A percentile compares a stretch with the other conserved stretches of the same genome.
phyloP scores from a whole-genome alignment of 30 jellyfish, hydroid and myxozoan genomes.

The Euphysa ruthae region DNA sequence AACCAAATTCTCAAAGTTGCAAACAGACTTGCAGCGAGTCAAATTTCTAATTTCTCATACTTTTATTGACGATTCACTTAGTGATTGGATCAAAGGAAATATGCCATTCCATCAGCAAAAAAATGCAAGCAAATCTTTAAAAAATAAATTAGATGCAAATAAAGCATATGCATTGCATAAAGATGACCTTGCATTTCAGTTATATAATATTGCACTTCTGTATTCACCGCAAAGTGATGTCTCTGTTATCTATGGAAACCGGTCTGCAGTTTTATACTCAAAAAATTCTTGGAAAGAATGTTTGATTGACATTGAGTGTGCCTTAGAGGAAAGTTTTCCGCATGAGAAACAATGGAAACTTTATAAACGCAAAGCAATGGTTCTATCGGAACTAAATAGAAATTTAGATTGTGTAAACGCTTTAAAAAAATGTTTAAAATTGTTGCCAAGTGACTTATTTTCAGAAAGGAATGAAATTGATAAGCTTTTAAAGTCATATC shows the following conservation, averaged over 20 bases:
- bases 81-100: constrained; percentile 2
- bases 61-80: not conserved
- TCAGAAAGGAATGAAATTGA: not conserved
- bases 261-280: constrained; percentile 74
- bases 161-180: constrained; percentile 22
- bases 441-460: not conserved
- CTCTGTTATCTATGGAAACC: constrained; percentile 63
- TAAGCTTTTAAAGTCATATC: not conserved
- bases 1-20: not conserved
- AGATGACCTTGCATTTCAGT: constrained; percentile 43
- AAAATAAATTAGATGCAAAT: constrained; percentile 45
- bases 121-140: constrained; percentile 9
- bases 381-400: not conserved
- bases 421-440: not conserved
- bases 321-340: constrained; percentile 41
- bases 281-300: constrained; percentile 29
- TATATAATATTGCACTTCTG: constrained; percentile 44
- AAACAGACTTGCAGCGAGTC: not conserved
- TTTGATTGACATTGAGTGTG: constrained; percentile 50
- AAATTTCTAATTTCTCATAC: not conserved
- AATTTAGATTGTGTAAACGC: not conserved
- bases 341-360: constrained; percentile 8
- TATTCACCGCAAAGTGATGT: constrained; percentile 4
- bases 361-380: constrained; percentile 29
- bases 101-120: not conserved